A percentile compares a stretch with the other conserved stretches of the same genome.
Conservation (phyloP, 2,888 invertebrate genomes). For the Isotomurus palustris region DNA sequence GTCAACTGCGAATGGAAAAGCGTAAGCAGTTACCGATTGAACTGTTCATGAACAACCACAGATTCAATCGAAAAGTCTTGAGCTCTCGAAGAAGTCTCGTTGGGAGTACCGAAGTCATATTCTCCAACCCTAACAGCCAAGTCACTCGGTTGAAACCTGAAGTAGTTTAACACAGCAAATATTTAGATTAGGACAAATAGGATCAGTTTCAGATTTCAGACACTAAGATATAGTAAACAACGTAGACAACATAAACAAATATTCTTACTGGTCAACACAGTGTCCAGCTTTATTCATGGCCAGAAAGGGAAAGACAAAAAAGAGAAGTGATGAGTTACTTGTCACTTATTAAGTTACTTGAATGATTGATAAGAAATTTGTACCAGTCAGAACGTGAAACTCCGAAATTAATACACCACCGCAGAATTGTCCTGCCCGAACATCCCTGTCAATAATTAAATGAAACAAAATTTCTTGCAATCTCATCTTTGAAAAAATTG, state of each 20-base stretch:
- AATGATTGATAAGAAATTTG: neutral
- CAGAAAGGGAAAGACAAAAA: too few species aligned
- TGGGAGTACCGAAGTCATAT: conserved; percentile 64
- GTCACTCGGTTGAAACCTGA: conserved; percentile 58
- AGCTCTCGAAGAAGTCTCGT: conserved; percentile 63
- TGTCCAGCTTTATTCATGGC: conserved; percentile 55
- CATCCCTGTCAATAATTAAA: conserved; percentile 30
- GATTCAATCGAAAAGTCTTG: conserved; percentile 63
- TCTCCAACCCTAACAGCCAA: conserved; percentile 72
- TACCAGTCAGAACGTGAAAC: conserved; percentile 68
- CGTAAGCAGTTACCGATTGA: conserved; percentile 54
- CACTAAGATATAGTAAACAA: too few species aligned
- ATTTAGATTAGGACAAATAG: too few species aligned
- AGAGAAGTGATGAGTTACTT: neutral
- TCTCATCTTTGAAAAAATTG: too few species aligned
- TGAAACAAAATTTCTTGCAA: neutral
- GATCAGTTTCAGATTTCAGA: too few species aligned
- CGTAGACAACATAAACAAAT: too few species aligned
- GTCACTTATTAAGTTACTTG: neutral
- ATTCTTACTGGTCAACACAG: conserved; percentile 60
- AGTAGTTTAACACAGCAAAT: too few species aligned
- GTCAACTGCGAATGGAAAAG: too few species aligned
- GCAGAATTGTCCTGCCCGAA: conserved; percentile 60
- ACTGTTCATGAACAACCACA: conserved; percentile 64
- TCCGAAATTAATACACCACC: conserved; percentile 77